These are phyloP conservation scores for Megalurothrips usitatus DNA, from an alignment of 2,888 invertebrate genomes.

Conservation along the genomic window DNA sequence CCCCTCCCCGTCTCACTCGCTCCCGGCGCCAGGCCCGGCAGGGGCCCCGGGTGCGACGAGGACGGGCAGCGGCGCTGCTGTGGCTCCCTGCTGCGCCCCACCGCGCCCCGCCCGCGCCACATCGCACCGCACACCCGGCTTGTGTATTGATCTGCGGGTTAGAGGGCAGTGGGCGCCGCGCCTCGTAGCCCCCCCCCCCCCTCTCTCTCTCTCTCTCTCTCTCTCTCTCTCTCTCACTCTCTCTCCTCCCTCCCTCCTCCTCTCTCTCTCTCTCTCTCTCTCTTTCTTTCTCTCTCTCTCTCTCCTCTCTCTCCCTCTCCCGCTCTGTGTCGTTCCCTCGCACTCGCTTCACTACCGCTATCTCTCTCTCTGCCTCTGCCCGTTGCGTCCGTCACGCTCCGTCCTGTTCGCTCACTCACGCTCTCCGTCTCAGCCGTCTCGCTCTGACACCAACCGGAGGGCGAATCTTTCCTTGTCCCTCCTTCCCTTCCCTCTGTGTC, in stretches of 20 bases:
- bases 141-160: constrained; percentile 26
- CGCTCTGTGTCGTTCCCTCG: not conserved
- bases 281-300: not conserved
- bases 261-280: not conserved
- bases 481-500: no score
- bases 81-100: not conserved
- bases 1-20: not conserved
- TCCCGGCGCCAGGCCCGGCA: not conserved
- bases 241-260: not conserved
- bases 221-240: not conserved
- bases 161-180: constrained; percentile 19
- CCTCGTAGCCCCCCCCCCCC: not conserved
- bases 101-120: not conserved
- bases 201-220: not conserved
- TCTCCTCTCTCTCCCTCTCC: not conserved
- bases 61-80: not conserved
- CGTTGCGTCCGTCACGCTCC: no score
- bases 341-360: not conserved
- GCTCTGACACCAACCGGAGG: no score
- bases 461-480: no score
- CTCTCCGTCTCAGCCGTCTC: no score
- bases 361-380: no score
- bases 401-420: no score
- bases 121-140: not conserved
- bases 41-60: not conserved